Base-by-base conservation (phyloP, 2,797 vertebrate genomes). In the Danio albolineatus region DNA sequence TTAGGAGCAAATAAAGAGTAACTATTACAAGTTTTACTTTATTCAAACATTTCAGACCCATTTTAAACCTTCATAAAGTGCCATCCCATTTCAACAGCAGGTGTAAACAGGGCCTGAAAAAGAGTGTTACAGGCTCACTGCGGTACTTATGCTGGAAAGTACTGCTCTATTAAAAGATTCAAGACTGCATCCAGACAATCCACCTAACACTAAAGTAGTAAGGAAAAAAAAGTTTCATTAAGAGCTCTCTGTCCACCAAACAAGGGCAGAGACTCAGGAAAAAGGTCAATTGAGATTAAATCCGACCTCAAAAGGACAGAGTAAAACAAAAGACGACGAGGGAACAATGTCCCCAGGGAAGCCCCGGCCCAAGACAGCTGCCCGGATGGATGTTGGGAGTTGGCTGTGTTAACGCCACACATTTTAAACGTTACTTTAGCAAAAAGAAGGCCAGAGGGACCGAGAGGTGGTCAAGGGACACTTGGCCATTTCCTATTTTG, bases 371-470 rank as follows among this genome's bases (percentile, higher is more conserved):
- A 65, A 59, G 78, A 76, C 84, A 84, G 81, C 85, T 78, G 84
- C 64, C 82, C 46, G 78, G 82, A 87, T 44, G 82, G 65, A 82
- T 61, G 49, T 82, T 79, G 71, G 77, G 76, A 82, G 86, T 81
- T 70, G 83, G 84, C 73, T 81, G 67, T 79, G 79, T 83, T 82
- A 86, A 87, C 82, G 84, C 77, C 65, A 78, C 79, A 77, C 78
- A 80, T 80, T 66, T 39, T 59, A 65, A 49, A 75, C 78, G 73
- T 59, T 65, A 79, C 67, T 41, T 39, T 19, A 46, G 70, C 76
- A 73, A 73, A 80, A 41, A 21, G 60, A 65, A 28, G 64, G 48
- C 59, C 43, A 44, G 53, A 61, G 65, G 73, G 48, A 21, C 54
- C 60, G 71, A 7, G 62, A 72, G 41, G 54, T 69, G 41, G 73